These are phyloP conservation scores for Caenorhabditis virilis DNA, from an alignment of 2,888 invertebrate species.

Conservation along the genomic window DNA sequence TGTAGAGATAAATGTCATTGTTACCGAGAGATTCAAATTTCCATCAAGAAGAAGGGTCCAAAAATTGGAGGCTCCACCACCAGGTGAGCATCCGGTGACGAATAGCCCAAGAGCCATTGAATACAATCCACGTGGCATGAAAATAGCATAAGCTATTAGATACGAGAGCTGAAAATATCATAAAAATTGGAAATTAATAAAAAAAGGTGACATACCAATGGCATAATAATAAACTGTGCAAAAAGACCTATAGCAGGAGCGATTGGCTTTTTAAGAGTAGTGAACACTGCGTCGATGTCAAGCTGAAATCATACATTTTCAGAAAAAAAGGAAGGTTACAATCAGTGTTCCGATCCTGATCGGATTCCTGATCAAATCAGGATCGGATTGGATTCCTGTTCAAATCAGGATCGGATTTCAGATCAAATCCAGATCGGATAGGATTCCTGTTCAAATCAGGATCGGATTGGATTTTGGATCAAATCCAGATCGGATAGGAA, in stretches of 20 bases:
- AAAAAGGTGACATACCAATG: no score
- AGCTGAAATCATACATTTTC: slow-evolving; percentile 49
- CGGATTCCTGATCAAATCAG: no score
- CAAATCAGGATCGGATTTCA: no score
- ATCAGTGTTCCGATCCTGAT: no score
- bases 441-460: no score
- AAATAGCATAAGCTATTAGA: slow-evolving; percentile 57
- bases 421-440: no score
- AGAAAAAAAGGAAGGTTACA: no score
- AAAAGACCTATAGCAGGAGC: slow-evolving; percentile 72
- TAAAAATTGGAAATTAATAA: no score
- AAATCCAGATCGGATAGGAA: no score
- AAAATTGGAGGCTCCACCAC: slow-evolving; percentile 89
- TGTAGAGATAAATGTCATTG: slow-evolving; percentile 91
- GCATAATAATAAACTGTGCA: slow-evolving; percentile 73
- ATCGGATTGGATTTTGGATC: no score
- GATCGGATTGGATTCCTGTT: no score
- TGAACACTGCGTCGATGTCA: slow-evolving; percentile 59
- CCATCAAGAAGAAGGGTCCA: slow-evolving; percentile 90
- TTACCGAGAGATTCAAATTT: slow-evolving; percentile 88
- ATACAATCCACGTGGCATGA: slow-evolving; percentile 56
- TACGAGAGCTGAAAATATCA: no score
- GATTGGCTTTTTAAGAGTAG: slow-evolving; percentile 71
- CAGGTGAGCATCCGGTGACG: slow-evolving; percentile 61
- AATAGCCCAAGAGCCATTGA: slow-evolving; percentile 69